Percentiles rank a stretch among this genome's conserved stretches.
Evolutionary conservation across 2,888 invertebrate species (phyloP).

Genomic region (Drosophila ustulata): DNA sequence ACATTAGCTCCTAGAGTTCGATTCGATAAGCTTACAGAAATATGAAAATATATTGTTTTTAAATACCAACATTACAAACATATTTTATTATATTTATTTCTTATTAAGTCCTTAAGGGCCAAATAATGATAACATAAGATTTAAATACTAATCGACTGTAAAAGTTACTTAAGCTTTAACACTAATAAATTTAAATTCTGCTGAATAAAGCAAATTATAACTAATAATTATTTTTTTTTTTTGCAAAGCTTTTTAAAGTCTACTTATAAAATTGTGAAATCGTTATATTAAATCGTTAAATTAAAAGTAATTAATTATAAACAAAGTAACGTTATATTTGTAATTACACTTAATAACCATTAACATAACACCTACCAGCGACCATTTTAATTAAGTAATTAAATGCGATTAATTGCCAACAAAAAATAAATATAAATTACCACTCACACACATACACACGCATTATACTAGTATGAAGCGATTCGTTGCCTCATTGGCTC

Average conservation of each 20-base stretch:
- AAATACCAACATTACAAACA: too few species aligned
- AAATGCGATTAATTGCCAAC: slow-evolving; percentile 46
- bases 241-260: neutral
- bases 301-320: neutral
- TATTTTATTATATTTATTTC: too few species aligned
- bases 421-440: slow-evolving; percentile 21
- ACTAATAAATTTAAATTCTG: too few species aligned
- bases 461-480: slow-evolving; percentile 10
- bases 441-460: slow-evolving; percentile 20
- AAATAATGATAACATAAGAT: too few species aligned
- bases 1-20: neutral
- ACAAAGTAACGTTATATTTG: neutral
- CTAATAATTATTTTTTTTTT: too few species aligned
- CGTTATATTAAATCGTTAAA: neutral
- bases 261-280: neutral
- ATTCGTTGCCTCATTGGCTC: slow-evolving; percentile 56
- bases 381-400: slow-evolving; percentile 55
- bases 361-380: slow-evolving; percentile 21
- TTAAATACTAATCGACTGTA: too few species aligned
- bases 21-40: too few species aligned
- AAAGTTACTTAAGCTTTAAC: too few species aligned
- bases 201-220: too few species aligned
- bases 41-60: too few species aligned
- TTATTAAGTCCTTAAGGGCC: too few species aligned
- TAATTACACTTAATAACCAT: slow-evolving; percentile 1